Evolutionary conservation across 2,113 vertebrate genomes (phyloP), one percentile per base, ranked within the genome.

Genomic region (Pampusana beccarii): DNA sequence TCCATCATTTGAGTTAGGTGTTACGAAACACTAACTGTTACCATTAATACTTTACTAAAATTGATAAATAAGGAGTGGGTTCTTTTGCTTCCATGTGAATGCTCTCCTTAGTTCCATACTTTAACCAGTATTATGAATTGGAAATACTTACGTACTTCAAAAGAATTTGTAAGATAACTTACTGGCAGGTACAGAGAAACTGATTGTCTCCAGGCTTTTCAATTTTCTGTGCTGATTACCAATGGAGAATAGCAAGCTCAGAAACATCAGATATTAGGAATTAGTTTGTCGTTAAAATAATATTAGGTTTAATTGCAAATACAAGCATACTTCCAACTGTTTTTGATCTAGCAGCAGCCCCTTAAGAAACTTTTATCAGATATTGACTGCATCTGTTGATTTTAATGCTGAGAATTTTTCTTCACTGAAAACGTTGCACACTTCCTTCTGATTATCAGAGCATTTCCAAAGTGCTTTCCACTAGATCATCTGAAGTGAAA

Each of bases 351-450:
- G 21, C 2, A 44, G 57, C 14, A 54, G 7, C 8, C 7, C 8
- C 56, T 78, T 71, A 54, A 66, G n/a, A 75, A 91, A 71, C 18
- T 61, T 51, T 46, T 21, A 54, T 51, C 10, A 50, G 36, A 28
- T 28, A 28, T 51, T 38, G 31, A 53, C n/a, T 40, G 16, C 23
- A 31, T 67, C 38, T 13, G 3, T 26, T 54, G 12, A 67, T 86
- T 85, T 86, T 91, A 62, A 50, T 8, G n/a, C 13, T 79, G 42
- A 70, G 9, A 62, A 42, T 7, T 82, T 79, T 92, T 86, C 46
- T 56, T 64, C 0, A 0, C 42, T 75, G 36, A 91, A 91, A 91
- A 42, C 3, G 2, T 16, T 20, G 8, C 36, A 57, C 7, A 0
- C 3, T 66, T 92, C 14, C 18, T 82, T 71, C 53, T 48, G 8